Conservation (phyloP, 2,113 vertebrate species). For the Glaucomys volans region DNA sequence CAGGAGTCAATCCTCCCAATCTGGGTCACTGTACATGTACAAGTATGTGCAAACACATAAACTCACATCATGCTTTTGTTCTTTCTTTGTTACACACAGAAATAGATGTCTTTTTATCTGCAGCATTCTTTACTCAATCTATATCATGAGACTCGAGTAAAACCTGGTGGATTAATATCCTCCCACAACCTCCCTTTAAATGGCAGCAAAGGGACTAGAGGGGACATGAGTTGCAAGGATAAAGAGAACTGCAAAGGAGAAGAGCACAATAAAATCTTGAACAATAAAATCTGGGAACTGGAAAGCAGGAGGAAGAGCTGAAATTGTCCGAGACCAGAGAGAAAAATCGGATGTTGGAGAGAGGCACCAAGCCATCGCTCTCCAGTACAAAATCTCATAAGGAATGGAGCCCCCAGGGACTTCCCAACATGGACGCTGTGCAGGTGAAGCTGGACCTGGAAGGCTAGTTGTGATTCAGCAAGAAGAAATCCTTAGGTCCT, state of each 20-base stretch:
- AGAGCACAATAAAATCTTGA: neutral
- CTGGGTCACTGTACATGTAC: neutral
- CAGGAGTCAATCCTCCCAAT: too few species aligned
- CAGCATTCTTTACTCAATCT: constrained; percentile 2
- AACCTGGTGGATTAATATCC: neutral
- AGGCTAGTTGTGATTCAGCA: neutral
- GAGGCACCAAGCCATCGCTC: neutral
- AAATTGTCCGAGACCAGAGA: neutral
- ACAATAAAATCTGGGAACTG: neutral
- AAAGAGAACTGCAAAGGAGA: neutral
- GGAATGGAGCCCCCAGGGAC: neutral
- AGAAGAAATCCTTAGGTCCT: neutral
- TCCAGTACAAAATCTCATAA: neutral
- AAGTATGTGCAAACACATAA: neutral
- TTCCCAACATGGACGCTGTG: neutral
- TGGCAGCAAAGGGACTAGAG: constrained; percentile 27
- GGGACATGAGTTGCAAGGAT: neutral
- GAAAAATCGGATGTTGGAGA: neutral
- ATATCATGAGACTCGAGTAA: constrained; percentile 36
- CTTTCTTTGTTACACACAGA: constrained; percentile 11
- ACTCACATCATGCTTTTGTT: neutral
- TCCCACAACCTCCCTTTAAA: constrained; percentile 19
- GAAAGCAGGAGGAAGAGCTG: neutral
- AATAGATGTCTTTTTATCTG: neutral
- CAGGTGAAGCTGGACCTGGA: neutral